phyloP scores from a whole-genome alignment of 2,797 vertebrate genomes.

The Rhinatrema bivittatum region DNA sequence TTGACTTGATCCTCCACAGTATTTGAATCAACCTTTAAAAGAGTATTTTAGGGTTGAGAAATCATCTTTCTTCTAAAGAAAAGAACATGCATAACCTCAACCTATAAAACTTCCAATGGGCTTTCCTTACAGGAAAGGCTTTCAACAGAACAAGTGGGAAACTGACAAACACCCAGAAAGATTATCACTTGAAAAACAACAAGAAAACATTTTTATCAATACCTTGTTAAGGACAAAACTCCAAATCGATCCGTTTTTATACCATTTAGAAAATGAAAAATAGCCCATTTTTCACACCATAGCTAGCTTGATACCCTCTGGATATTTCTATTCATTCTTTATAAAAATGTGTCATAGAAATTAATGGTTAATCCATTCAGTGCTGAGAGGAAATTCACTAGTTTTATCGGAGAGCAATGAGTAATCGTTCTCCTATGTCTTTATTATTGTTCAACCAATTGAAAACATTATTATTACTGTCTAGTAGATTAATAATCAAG shows the following conservation, averaged over 20 bases:
- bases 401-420: neutral
- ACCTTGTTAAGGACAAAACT: constrained; percentile 5
- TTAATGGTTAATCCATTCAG: constrained; percentile 2
- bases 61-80: too few relatives aligned
- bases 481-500: constrained; percentile 2
- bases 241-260: constrained; percentile 1
- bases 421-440: neutral
- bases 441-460: constrained; percentile 1
- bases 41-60: too few relatives aligned
- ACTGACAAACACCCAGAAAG: neutral
- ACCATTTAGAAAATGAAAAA: constrained; percentile 1
- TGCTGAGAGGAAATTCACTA: neutral
- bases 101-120: too few relatives aligned
- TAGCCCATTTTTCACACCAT: neutral
- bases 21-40: too few relatives aligned
- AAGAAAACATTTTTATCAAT: constrained; percentile 20
- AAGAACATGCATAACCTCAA: too few relatives aligned
- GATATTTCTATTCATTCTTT: constrained; percentile 5
- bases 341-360: neutral
- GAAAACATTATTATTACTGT: neutral
- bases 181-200: constrained; percentile 5
- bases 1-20: too few relatives aligned
- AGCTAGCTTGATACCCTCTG: neutral
- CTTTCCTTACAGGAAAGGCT: too few relatives aligned
- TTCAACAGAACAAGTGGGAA: neutral